Conservation (phyloP, 2,888 invertebrate species). For the Tetranychus piercei region DNA sequence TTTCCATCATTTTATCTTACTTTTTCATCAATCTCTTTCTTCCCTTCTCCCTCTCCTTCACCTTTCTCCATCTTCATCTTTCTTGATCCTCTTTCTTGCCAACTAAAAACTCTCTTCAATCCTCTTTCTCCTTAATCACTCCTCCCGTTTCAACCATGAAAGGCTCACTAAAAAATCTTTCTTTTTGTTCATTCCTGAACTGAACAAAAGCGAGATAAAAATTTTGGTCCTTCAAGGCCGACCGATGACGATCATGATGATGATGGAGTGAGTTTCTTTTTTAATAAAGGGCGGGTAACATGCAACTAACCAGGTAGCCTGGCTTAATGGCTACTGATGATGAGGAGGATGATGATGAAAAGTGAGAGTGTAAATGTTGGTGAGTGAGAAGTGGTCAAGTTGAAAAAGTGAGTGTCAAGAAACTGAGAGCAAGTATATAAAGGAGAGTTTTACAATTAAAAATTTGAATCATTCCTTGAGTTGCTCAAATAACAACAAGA, state of each 20-base stretch:
- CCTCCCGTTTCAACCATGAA: neutral
- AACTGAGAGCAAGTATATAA: neutral
- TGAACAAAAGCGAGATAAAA: neutral
- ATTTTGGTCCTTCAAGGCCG: too few relatives aligned
- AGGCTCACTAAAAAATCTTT: neutral
- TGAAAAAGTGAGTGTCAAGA: neutral
- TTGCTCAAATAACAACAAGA: neutral
- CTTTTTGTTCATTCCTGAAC: neutral
- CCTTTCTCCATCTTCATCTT: neutral
- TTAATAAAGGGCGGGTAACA: too few relatives aligned
- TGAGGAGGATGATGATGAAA: neutral
- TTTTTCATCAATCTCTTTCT: neutral
- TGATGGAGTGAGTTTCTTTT: too few relatives aligned
- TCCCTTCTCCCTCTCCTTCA: neutral
- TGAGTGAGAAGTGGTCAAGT: neutral
- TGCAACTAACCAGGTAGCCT: too few relatives aligned
- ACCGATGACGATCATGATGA: too few relatives aligned
- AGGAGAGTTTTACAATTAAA: slow-evolving; percentile 1
- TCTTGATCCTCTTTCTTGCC: neutral
- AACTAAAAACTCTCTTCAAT: neutral
- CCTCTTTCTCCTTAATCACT: neutral
- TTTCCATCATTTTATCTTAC: neutral
- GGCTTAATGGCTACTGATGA: neutral
- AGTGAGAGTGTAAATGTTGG: neutral
- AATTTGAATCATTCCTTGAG: neutral